Base-by-base conservation (phyloP, 1,140 invertebrate species). In the Stegodyphus mimosarum region DNA sequence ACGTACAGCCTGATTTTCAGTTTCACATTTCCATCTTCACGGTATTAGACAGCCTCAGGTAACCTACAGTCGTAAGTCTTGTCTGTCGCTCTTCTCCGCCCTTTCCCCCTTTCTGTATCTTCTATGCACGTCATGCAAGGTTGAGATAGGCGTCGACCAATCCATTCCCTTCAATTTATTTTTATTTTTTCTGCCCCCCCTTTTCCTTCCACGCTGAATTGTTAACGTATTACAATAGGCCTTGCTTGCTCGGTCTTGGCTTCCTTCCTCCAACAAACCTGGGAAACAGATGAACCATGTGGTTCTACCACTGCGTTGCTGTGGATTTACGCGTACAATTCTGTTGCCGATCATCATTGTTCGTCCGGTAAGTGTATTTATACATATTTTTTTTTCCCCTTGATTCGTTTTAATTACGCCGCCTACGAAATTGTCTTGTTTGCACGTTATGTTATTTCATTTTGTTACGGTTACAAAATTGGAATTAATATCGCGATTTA, bases 141-240 rank as follows among this genome's bases (percentile, higher is more conserved):
- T 67, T 67, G 64, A 13, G 64, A 67, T 67, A 67, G 64, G 64
- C 64, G 64, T 13, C 64, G 64, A 67, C 64, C 64, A 67, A 67
- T 67, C 64, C 64, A 67, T 67, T 67, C 17, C 11, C 64, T 67
- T 67, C 64, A 67, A 67, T 67, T 67, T 67, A 9, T 67, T 17
- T 17, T 67, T 67, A 15, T 7, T 67, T 60, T 60, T 60, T 60
- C 15, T 60, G 55, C 64, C 64, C 64, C 64, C 64, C 17, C 64
- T n/a, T 18, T n/a, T 17, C 17, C 64, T 67, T 67, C 11, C 64
- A 67, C 64, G 64, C 64, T 17, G 64, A 67, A 67, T 67, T 67
- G 64, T 67, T 67, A 67, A 67, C 64, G 64, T 67, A 67, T 67
- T 67, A 67, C 64, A 67, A 67, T 67, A 67, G 64, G 17, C 64